Percentiles rank a stretch among this genome's conserved stretches.
Evolutionary conservation across 30 jellyfish, hydroid and myxozoan species (phyloP).

Genomic region (Turritopsis rubra): DNA sequence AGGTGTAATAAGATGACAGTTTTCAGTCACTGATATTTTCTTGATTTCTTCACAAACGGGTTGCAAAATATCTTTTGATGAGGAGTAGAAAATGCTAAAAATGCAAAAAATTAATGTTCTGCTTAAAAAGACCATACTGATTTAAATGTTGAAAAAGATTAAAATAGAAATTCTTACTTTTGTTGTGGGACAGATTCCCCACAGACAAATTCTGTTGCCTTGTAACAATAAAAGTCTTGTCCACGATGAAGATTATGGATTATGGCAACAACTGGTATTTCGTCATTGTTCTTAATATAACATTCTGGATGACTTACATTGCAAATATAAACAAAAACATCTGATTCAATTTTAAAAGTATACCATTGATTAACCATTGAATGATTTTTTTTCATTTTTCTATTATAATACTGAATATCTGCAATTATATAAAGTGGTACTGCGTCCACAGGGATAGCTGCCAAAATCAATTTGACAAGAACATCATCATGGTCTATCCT

Average conservation of each 20-base stretch:
- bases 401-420: neutral
- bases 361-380: too few relatives aligned
- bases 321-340: neutral
- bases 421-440: neutral
- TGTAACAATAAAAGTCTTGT: neutral
- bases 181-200: neutral
- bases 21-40: neutral
- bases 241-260: neutral
- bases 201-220: neutral
- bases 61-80: neutral
- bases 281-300: neutral
- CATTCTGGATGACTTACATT: slow-evolving; percentile 1
- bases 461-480: neutral
- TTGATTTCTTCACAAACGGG: neutral
- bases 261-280: neutral
- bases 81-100: neutral
- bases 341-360: neutral
- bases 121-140: too few relatives aligned
- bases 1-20: neutral
- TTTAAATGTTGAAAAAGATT: neutral
- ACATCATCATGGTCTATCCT: neutral
- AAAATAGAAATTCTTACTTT: slow-evolving; percentile 1
- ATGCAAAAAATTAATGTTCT: too few relatives aligned
- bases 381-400: slow-evolving; percentile 1
- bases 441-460: neutral